phyloP scores from a whole-genome alignment of 1,140 invertebrate species.

The Camponotus floridanus region DNA sequence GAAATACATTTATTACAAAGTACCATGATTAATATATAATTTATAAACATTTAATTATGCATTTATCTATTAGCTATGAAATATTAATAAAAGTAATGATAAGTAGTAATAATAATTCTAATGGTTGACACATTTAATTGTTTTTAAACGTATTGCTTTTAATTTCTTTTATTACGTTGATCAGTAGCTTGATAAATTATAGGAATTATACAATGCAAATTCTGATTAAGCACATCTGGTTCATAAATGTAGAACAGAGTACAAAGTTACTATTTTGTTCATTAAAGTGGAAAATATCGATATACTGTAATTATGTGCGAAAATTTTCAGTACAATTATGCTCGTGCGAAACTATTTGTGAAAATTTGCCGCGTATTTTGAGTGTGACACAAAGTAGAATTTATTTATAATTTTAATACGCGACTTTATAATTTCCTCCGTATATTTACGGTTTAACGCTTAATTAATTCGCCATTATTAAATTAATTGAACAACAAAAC shows the following conservation, averaged over 20 bases:
- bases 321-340: not conserved
- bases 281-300: not conserved
- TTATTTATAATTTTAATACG: constrained; percentile 41
- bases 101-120: too few species aligned
- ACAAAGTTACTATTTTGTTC: not conserved
- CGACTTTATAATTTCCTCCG: not conserved
- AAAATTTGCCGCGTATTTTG: not conserved
- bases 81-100: too few species aligned
- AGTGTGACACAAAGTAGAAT: not conserved
- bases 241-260: not conserved
- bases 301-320: not conserved
- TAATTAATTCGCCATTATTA: constrained; percentile 26
- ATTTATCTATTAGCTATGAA: too few species aligned
- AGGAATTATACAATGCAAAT: not conserved
- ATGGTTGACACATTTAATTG: too few species aligned
- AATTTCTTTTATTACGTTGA: not conserved
- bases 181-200: not conserved
- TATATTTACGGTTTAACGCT: not conserved
- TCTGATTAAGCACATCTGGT: not conserved
- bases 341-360: not conserved
- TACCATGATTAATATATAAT: not conserved
- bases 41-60: not conserved
- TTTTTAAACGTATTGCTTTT: not conserved
- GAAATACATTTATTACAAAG: not conserved
- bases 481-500: constrained; percentile 17